phyloP scores from a whole-genome alignment of 2,113 vertebrate genomes.

The Hydrolagus affinis region DNA sequence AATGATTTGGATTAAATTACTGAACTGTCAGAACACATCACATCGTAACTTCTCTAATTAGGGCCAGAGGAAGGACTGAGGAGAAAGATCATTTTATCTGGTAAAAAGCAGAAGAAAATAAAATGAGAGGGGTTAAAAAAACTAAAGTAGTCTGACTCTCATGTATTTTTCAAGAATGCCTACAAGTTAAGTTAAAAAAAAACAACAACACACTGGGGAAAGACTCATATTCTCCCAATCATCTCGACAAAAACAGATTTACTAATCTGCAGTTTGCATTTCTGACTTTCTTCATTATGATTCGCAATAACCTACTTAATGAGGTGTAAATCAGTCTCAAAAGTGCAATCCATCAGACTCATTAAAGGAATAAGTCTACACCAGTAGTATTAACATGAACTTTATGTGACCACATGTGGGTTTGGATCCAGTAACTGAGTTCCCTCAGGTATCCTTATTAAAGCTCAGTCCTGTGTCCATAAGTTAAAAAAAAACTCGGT shows the following conservation, averaged over 20 bases:
- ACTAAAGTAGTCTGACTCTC: no score
- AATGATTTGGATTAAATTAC: neutral
- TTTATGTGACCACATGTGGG: no score
- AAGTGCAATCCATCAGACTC: slow-evolving; percentile 1
- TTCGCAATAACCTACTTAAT: slow-evolving; percentile 19
- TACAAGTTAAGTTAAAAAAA: neutral
- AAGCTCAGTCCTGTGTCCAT: neutral
- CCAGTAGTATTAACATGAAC: neutral
- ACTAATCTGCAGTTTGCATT: neutral
- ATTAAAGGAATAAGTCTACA: neutral
- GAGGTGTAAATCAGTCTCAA: neutral
- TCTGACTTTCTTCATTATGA: slow-evolving; percentile 1
- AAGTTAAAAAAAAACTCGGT: neutral
- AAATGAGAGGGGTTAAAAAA: neutral
- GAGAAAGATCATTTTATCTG: neutral
- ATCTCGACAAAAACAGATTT: slow-evolving; percentile 10
- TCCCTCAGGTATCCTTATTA: neutral
- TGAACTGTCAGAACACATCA: neutral
- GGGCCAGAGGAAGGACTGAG: neutral
- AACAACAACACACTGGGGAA: neutral
- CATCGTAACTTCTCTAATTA: neutral
- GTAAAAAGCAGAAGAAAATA: neutral
- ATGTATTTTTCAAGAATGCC: neutral
- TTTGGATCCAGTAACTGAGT: neutral
- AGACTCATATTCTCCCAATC: neutral